phyloP scores from a whole-genome alignment of 2,113 vertebrate genomes.

The Boulengeromyrus knoepffleri region DNA sequence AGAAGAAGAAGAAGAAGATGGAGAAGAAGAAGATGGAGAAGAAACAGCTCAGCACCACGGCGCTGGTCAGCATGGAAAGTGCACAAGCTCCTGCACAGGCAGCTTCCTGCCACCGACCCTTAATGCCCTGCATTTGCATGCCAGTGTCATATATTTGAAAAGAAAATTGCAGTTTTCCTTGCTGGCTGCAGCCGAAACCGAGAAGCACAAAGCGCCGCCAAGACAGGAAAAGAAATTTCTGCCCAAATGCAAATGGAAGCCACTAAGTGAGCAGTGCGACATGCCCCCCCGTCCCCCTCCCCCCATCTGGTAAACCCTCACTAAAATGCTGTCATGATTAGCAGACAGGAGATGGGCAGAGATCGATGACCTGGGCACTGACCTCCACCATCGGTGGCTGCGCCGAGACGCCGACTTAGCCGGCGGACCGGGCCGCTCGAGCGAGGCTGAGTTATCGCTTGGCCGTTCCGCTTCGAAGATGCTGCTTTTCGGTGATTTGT shows the following conservation, averaged over 20 bases:
- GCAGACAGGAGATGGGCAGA: no score
- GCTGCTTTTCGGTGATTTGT: neutral
- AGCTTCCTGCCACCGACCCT: neutral
- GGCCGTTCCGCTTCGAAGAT: neutral
- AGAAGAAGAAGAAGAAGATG: neutral
- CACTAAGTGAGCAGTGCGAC: neutral
- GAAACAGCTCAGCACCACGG: neutral
- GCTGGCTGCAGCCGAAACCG: neutral
- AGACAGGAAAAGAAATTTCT: neutral
- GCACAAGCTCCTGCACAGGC: neutral
- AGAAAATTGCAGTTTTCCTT: conserved; percentile 13
- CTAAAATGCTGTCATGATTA: neutral
- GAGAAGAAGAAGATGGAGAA: neutral
- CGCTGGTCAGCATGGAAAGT: neutral
- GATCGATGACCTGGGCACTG: neutral
- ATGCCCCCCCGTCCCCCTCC: no score
- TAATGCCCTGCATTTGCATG: conserved; percentile 5
- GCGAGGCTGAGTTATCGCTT: neutral
- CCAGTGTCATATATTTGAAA: conserved; percentile 2
- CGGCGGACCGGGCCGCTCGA: no score
- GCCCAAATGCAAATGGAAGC: neutral
- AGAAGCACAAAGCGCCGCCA: neutral
- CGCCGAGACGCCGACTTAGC: no score
- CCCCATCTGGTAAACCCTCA: neutral
- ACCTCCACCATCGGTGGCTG: neutral